Evolutionary conservation across 2,888 invertebrate species (phyloP).

Genomic region (Drosophila basisetae): DNA sequence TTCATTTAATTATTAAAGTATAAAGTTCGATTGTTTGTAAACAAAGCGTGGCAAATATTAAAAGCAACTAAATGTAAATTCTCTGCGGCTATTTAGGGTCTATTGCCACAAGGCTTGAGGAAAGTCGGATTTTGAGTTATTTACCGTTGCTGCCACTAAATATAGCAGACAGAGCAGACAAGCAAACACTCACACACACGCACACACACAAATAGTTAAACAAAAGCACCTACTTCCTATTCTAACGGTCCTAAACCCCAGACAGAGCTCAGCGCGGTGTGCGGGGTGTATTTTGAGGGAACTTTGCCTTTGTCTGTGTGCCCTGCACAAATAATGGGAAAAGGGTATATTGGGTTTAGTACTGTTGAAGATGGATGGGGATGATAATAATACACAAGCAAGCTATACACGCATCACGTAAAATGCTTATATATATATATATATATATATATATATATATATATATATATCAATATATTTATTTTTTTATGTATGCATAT

Average conservation of each 20-base stretch:
- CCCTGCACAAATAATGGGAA: background rate
- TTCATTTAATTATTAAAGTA: background rate
- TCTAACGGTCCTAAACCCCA: conserved; percentile 54
- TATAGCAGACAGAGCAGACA: conserved; percentile 21
- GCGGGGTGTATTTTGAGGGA: conserved; percentile 30
- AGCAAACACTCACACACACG: background rate
- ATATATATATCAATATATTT: too few relatives aligned
- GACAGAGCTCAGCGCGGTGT: conserved; percentile 56
- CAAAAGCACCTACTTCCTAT: conserved; percentile 74
- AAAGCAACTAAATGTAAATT: conserved; percentile 28
- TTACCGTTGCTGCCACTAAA: conserved; percentile 12
- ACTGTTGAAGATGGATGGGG: background rate
- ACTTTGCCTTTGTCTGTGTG: conserved; percentile 31
- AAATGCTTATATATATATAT: background rate
- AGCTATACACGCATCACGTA: background rate
- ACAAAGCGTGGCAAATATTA: conserved; percentile 25
- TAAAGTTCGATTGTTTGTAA: background rate
- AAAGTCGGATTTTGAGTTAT: conserved; percentile 25
- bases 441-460: background rate
- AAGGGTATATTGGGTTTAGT: background rate
- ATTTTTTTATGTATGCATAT: too few relatives aligned
- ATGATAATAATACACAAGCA: background rate
- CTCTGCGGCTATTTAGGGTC: conserved; percentile 49
- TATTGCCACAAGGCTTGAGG: conserved; percentile 63
- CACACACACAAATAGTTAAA: background rate